Evolutionary conservation across 2,113 vertebrate genomes (phyloP), one percentile per base, ranked within the genome.

Genomic region (Eubucco bourcierii): DNA sequence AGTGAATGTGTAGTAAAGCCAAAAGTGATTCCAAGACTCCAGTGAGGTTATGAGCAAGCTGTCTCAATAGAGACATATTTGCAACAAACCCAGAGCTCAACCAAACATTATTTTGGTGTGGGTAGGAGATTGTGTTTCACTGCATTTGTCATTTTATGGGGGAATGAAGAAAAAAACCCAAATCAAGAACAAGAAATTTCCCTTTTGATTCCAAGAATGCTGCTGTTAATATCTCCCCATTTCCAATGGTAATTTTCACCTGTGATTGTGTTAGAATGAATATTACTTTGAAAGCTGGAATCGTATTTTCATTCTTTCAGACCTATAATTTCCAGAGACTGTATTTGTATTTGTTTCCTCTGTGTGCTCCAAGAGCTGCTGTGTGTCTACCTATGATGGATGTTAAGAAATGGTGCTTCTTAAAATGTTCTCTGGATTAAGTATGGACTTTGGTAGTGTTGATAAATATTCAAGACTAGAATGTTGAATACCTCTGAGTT

Each of bases 51-150:
- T 92, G 75, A 82, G 79, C 65, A 93, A 93, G 67, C 84, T 90
- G 77, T 77, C 93, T 92, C 93, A 94, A 71, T 87, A 87, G 87
- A 93, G 65, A 94, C 93, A 83, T 83, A 90, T 94, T 94, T 87
- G 23, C 68, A 94, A 89, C 95, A 87, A 91, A 96, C 90, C 59
- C 80, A 90, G 78, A 80, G 75, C 84, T 77, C 84, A 89, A 80
- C 89, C 89, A 95, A 96, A 73, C 67, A 60, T 76, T 87, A 80
- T 89, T 87, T 90, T 90, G 94, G 71, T 93, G 77, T 59, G 81
- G 28, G 37, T 76, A 88, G 29, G 80, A 86, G 74, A 71, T 63
- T 65, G 47, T 44, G 24, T 60, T 93, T 80, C 71, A 65, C 74
- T 87, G 19, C 15, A 56, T 80, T 92, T 77, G 23, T 73, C 46